Evolutionary conservation across 2,797 vertebrate genomes (phyloP), one percentile per base, ranked within the genome.

Genomic region (Enteromius mattozi): DNA sequence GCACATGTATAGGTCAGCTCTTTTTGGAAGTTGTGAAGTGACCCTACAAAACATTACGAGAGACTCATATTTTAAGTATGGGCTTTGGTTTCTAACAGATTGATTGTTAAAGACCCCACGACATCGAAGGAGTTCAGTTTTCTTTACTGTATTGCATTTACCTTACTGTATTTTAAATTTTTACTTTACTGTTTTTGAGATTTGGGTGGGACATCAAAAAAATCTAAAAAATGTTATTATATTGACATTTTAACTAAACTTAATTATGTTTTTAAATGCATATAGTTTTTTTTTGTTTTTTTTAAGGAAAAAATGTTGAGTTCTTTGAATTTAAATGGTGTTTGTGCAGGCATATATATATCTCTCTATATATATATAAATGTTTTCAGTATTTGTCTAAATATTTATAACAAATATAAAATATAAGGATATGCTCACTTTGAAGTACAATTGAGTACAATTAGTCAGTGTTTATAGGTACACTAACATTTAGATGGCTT

Each of bases 1-100:
- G 14, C 49, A 21, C 47, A 33, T 45, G 7, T 33, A 51, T 51
- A 65, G 76, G 66, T 84, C 76, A 72, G 21, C 83, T 61, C 35
- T 45, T 71, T 61, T 37, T 6, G 19, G 24, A 47, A 47, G 40
- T n/a, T 49, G 65, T n/a, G 35, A 83, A 69, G 51, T 78, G 63
- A 83, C 14, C 24, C 61, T 5, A 33, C 17, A 33, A 33, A 54
- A 30, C 35, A 19, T 56, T 42, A 12, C 4, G 51, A 66, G 35
- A 21, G 35, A 17, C 1, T 56, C 10, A 1, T 21, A 54, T 66
- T 75, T 66, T 65, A 75, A 63, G 10, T 78, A 42, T 6, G 7
- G 37, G 37, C 21, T 61, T 61, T 42, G 19, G 19, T 54, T 75
- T 74, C 45, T 17, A 33, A 59, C 14, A 40, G n/a, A n/a, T 63